These are phyloP conservation scores for Rhimphoctona megacephalus DNA, from an alignment of 2,888 invertebrate genomes.

Conservation along the genomic window DNA sequence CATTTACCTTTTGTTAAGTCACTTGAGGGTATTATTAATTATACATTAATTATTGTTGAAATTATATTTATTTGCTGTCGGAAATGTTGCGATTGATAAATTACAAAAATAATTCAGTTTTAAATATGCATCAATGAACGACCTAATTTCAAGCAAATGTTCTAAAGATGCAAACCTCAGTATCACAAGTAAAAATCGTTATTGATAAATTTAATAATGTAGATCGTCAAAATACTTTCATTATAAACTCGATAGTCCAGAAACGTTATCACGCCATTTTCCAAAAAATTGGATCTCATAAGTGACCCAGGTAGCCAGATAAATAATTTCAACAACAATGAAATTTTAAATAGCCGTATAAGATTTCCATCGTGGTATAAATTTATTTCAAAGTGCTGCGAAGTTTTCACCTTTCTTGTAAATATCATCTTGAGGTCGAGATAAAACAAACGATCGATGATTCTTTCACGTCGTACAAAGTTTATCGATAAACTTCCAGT, in stretches of 20 bases:
- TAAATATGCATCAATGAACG: too few species aligned
- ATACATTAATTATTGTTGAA: too few species aligned
- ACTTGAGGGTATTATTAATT: too few species aligned
- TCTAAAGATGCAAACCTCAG: not conserved
- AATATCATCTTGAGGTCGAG: not conserved
- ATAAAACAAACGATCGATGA: not conserved
- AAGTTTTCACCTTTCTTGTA: not conserved
- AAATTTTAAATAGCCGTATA: not conserved
- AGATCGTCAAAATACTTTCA: not conserved
- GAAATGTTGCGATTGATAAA: too few species aligned
- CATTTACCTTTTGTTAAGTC: not conserved
- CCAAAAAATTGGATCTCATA: not conserved
- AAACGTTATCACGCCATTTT: not conserved
- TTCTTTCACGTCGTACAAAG: not conserved
- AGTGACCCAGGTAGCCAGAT: not conserved
- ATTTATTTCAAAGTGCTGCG: not conserved
- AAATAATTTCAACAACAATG: not conserved
- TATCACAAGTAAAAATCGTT: not conserved
- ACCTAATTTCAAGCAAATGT: too few species aligned
- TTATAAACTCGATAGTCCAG: not conserved
- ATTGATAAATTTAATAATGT: not conserved
- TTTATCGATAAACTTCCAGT: slow-evolving; percentile 30
- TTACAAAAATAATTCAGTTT: too few species aligned
- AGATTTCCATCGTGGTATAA: not conserved
- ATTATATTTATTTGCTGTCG: too few species aligned